Percentiles rank a stretch among this genome's conserved stretches.
Conservation (phyloP, 2,113 vertebrate genomes). For the Heterotis niloticus region DNA sequence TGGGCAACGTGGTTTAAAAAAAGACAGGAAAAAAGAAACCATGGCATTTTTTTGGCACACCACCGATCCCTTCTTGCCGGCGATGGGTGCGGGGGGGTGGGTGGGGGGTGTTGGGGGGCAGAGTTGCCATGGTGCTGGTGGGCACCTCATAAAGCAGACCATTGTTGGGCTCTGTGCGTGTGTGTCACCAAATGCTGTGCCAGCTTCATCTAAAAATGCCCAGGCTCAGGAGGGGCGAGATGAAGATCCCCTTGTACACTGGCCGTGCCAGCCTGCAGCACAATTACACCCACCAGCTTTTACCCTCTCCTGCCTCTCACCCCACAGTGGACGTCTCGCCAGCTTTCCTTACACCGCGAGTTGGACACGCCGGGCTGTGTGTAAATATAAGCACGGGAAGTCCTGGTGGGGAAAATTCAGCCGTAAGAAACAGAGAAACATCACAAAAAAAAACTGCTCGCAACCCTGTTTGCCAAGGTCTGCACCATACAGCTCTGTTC, state of each 20-base stretch:
- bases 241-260: slow-evolving; percentile 36
- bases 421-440: too few species aligned
- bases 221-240: slow-evolving; percentile 43
- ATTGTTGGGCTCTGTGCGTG: slow-evolving; percentile 44
- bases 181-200: slow-evolving; percentile 43
- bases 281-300: slow-evolving; percentile 42
- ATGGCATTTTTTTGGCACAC: slow-evolving; percentile 74
- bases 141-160: slow-evolving; percentile 68
- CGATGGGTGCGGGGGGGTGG: slow-evolving; percentile 48
- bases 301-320: slow-evolving; percentile 8
- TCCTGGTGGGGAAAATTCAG: too few species aligned
- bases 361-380: too few species aligned
- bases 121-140: slow-evolving; percentile 68
- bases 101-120: not conserved
- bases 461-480: too few species aligned
- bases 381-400: too few species aligned
- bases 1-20: slow-evolving; percentile 62
- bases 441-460: too few species aligned
- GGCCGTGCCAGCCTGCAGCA: slow-evolving; percentile 33
- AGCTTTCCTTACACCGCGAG: too few species aligned
- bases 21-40: slow-evolving; percentile 59
- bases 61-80: slow-evolving; percentile 58
- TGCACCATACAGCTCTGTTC: too few species aligned
- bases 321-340: not conserved
- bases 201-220: slow-evolving; percentile 52